Base-by-base conservation (phyloP, 2,888 invertebrate species). In the Eupithecia centaureata region DNA sequence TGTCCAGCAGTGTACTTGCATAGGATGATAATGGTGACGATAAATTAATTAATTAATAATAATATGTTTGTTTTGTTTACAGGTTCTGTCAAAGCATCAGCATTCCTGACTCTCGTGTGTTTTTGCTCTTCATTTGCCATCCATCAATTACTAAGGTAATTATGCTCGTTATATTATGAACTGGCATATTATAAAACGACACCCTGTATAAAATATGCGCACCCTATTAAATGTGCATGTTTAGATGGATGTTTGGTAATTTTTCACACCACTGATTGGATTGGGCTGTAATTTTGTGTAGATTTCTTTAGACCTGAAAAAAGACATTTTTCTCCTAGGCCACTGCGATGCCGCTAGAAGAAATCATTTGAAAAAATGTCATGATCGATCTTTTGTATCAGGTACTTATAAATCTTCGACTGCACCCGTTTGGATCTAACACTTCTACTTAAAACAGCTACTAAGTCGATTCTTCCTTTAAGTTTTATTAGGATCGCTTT, bases 61-160 rank as follows among this genome's bases (percentile, higher is more conserved):
- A 25, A 58, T 22, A 58, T 18, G 0, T 35, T 60, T 66, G 63
- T 66, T 74, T 65, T 84, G 78, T 82, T 68, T 68, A 13, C 90
- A 92, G 92, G 87, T 82, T 79, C 83, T 5, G 74, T 80, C 5
- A 77, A 82, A 63, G 83, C 88, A 1, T 91, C 91, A 0, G 47
- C 81, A 33, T 70, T 82, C 51, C 80, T 91, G 61, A 81, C 83
- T 52, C 65, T 84, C 42, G 47, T 87, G 32, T 86, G 86, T 75
- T 64, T 75, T 33, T 61, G 57, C 42, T 73, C 72, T 64, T 63
- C 73, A 12, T 69, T 73, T 54, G 70, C 69, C 51, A 73, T 76
- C 57, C 72, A 73, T 72, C 68, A 79, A 63, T 79, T 84, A 63
- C 73, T 86, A 72, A 86, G 87, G 88, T 88, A 71, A 66, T 75